phyloP scores from a whole-genome alignment of 2,113 vertebrate genomes.

The Procapra przewalskii region DNA sequence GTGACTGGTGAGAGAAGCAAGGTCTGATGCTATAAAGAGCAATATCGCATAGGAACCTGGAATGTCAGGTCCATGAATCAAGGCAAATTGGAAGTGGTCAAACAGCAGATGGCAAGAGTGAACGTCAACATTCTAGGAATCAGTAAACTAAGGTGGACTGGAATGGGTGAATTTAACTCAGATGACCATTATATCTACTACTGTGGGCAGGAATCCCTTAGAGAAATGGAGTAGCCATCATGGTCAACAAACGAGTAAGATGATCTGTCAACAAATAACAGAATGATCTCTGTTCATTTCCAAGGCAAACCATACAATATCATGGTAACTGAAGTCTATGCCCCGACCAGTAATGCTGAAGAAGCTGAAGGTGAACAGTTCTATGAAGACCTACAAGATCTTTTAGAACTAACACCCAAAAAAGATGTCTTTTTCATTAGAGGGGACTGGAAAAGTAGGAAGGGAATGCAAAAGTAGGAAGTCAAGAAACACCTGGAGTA shows the following conservation, averaged over 20 bases:
- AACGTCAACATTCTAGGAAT: background rate
- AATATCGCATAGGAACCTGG: background rate
- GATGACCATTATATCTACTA: background rate
- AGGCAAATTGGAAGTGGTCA: background rate
- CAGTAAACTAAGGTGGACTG: too few species aligned
- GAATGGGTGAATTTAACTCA: background rate
- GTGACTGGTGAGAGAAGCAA: background rate
- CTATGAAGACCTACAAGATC: background rate
- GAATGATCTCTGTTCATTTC: background rate
- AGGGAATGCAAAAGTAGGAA: background rate
- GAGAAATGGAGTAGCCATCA: background rate
- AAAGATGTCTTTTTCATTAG: background rate
- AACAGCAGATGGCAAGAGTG: background rate
- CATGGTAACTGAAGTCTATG: background rate
- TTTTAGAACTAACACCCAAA: background rate
- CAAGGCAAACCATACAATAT: background rate
- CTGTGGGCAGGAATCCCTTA: too few species aligned
- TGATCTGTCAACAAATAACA: too few species aligned
- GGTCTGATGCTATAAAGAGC: background rate
- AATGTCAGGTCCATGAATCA: background rate
- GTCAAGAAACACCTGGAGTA: background rate
- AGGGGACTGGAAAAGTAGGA: background rate
- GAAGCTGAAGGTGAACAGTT: background rate
- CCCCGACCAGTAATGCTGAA: fast-evolving
- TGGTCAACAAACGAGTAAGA: background rate